Conservation (phyloP, 2,113 vertebrate species). For the Oreochromis niloticus region DNA sequence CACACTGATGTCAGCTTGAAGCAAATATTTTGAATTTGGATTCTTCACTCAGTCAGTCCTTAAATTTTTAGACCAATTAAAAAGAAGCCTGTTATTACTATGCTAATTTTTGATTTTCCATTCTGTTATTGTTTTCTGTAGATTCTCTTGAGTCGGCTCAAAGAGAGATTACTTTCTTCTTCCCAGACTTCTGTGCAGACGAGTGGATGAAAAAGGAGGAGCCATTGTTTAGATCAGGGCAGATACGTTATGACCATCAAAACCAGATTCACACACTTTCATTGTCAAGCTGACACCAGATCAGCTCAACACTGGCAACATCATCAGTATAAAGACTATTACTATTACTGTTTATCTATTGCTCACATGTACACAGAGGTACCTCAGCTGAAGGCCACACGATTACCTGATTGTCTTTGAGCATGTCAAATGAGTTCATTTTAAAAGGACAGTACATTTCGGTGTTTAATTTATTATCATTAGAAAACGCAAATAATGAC, state of each 20-base stretch:
- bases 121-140: slow-evolving; percentile 34
- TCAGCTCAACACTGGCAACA: neutral
- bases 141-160: slow-evolving; percentile 84
- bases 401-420: neutral
- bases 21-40: too few species aligned
- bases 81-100: neutral
- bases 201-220: slow-evolving; percentile 84
- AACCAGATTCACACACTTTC: slow-evolving; percentile 65
- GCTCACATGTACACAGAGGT: neutral
- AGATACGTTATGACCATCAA: slow-evolving; percentile 52
- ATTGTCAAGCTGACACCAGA: slow-evolving; percentile 30
- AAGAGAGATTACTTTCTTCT: slow-evolving; percentile 88
- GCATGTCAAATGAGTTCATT: neutral
- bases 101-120: neutral
- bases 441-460: neutral
- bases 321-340: neutral
- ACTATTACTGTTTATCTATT: neutral
- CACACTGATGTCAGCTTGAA: too few species aligned
- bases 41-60: too few species aligned
- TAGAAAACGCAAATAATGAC: slow-evolving; percentile 17
- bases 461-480: slow-evolving; percentile 19
- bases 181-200: slow-evolving; percentile 80
- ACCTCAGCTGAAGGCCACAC: neutral
- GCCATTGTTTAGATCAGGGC: slow-evolving; percentile 67
- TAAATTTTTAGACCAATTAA: neutral